These are phyloP conservation scores for Acleris laterana DNA, from an alignment of 2,888 invertebrate genomes.

Conservation along the genomic window DNA sequence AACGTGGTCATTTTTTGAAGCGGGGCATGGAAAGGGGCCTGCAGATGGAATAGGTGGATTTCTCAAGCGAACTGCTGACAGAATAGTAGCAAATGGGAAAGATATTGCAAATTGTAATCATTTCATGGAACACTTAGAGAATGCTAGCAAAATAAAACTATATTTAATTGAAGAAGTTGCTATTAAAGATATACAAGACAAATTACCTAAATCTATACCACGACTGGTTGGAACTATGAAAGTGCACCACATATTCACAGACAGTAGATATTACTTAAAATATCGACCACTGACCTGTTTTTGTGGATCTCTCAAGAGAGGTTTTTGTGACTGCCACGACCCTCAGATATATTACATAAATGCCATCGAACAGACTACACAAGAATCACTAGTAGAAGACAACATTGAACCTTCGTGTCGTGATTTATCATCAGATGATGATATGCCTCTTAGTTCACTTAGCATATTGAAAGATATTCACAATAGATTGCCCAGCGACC, in stretches of 20 bases:
- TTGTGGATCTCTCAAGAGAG: background rate
- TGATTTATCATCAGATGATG: no score
- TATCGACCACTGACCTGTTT: background rate
- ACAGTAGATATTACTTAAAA: background rate
- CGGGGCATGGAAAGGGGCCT: conserved; percentile 4
- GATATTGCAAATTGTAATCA: background rate
- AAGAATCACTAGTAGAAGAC: no score
- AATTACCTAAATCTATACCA: background rate
- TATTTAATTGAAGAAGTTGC: background rate
- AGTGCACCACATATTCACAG: background rate
- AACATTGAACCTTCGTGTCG: no score
- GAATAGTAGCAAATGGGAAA: background rate
- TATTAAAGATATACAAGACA: background rate
- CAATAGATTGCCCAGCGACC: no score
- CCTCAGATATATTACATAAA: no score
- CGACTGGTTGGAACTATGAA: conserved; percentile 1
- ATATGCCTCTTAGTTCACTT: no score
- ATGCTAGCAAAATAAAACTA: background rate
- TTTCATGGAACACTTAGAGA: background rate
- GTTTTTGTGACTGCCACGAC: background rate
- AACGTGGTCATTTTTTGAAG: conserved; percentile 7
- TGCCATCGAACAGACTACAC: no score
- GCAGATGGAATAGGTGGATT: conserved; percentile 2
- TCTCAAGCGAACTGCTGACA: background rate
- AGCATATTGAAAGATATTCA: no score